Evolutionary conservation across 2,797 vertebrate species (phyloP).

Genomic region (Enteromius fasciolatus): DNA sequence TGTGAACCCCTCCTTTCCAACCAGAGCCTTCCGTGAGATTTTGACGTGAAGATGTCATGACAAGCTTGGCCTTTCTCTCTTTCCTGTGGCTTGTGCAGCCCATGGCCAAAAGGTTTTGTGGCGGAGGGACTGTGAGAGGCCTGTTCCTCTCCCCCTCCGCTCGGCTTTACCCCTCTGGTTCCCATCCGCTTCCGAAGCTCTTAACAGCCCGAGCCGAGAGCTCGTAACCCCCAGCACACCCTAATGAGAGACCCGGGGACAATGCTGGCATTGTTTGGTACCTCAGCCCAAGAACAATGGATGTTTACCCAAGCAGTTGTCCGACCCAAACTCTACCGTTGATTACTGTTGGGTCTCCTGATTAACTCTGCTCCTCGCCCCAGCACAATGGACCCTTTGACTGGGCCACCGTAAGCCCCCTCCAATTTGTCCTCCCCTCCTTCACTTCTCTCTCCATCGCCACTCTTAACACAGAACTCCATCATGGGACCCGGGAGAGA

Average conservation of each 20-base stretch:
- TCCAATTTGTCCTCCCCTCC: constrained; percentile 52
- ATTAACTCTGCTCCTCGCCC: constrained; percentile 77
- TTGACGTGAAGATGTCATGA: constrained; percentile 81
- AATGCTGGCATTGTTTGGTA: constrained; percentile 79
- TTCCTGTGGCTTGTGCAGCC: constrained; percentile 69
- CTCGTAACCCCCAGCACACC: constrained; percentile 47
- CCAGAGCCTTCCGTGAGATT: constrained; percentile 64
- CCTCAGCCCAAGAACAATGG: constrained; percentile 77
- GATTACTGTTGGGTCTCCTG: constrained; percentile 79
- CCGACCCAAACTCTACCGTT: constrained; percentile 73
- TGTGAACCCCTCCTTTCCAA: constrained; percentile 11
- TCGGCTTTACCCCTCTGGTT: constrained; percentile 73
- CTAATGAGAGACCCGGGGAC: constrained; percentile 78
- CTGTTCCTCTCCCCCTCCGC: constrained; percentile 60
- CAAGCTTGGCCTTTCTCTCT: constrained; percentile 76
- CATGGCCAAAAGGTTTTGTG: constrained; percentile 73
- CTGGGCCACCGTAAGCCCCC: constrained; percentile 60
- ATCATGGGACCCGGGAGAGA: constrained; percentile 35
- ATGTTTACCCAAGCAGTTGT: constrained; percentile 81
- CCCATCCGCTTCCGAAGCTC: constrained; percentile 74
- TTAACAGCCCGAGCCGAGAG: constrained; percentile 45
- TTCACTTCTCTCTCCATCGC: constrained; percentile 4
- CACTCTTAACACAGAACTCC: constrained; percentile 44
- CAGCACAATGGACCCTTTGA: constrained; percentile 73
- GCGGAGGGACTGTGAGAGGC: constrained; percentile 71